These are phyloP conservation scores for Dendronephthya gigantea DNA, from an alignment of 64 coral and sea anemone species.

Conservation along the genomic window DNA sequence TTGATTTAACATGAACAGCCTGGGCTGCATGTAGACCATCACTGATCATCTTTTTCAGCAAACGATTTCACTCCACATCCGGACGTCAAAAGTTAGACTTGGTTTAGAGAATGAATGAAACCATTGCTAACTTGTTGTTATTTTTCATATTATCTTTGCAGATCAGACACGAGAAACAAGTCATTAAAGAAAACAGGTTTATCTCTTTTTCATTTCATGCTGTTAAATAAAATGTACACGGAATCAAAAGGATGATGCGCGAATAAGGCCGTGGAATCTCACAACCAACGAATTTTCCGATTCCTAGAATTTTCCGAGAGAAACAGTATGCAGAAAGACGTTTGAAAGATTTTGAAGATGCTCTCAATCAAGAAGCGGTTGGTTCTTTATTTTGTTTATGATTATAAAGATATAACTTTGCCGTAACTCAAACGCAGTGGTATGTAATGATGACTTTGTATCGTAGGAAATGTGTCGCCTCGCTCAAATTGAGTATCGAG, in stretches of 20 bases:
- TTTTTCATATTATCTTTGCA: slow-evolving; percentile 11
- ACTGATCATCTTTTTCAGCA: no score
- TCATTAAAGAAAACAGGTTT: slow-evolving; percentile 92
- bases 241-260: no score
- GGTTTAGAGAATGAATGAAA: background rate
- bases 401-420: no score
- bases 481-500: slow-evolving; percentile 80
- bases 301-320: slow-evolving; percentile 76
- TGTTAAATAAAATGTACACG: no score
- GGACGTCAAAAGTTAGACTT: background rate
- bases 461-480: slow-evolving; percentile 85
- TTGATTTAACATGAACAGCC: no score
- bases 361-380: slow-evolving; percentile 83
- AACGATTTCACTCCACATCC: no score
- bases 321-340: slow-evolving; percentile 94
- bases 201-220: background rate
- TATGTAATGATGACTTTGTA: no score
- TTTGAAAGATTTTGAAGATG: slow-evolving; percentile 95
- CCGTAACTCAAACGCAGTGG: no score
- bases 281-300: no score
- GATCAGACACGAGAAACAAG: slow-evolving; percentile 89
- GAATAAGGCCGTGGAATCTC: no score
- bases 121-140: background rate
- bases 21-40: no score
- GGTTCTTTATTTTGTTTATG: background rate